Evolutionary conservation across 2,113 vertebrate species (phyloP).

Genomic region (Progne subis): DNA sequence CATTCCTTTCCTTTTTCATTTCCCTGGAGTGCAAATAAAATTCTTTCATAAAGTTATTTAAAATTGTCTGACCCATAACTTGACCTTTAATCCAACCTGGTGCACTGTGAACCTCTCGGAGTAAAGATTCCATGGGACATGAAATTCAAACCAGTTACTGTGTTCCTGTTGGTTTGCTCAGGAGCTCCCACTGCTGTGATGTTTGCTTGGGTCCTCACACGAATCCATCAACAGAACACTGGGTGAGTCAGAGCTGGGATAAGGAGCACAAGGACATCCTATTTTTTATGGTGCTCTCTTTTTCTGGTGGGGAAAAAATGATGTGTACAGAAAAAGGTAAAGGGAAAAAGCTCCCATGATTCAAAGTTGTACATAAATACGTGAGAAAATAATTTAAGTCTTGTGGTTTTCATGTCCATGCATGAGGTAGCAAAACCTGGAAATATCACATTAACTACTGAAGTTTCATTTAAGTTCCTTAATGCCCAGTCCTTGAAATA

Average conservation of each 20-base stretch:
- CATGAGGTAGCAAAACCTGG: neutral
- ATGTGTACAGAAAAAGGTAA: neutral
- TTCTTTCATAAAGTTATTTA: neutral
- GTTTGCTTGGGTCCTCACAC: constrained; percentile 68
- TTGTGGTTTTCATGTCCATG: neutral
- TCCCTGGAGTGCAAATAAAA: neutral
- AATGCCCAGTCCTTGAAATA: neutral
- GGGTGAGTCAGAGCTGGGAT: constrained; percentile 54
- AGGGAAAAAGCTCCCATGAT: fast-evolving
- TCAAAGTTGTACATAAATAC: fast-evolving
- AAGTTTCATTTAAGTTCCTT: neutral
- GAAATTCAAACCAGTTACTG: neutral
- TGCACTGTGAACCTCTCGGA: neutral
- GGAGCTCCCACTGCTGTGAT: constrained; percentile 65
- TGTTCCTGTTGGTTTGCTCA: neutral
- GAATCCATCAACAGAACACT: constrained; percentile 67
- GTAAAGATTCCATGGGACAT: neutral
- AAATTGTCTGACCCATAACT: neutral
- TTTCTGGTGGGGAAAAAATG: fast-evolving
- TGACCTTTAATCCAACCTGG: neutral
- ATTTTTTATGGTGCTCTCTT: neutral
- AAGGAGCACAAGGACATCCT: fast-evolving
- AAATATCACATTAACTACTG: neutral
- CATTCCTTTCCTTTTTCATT: neutral
- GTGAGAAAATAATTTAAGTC: neutral